Conservation (phyloP, 2,113 vertebrate species). For the Atlantisia rogersi region DNA sequence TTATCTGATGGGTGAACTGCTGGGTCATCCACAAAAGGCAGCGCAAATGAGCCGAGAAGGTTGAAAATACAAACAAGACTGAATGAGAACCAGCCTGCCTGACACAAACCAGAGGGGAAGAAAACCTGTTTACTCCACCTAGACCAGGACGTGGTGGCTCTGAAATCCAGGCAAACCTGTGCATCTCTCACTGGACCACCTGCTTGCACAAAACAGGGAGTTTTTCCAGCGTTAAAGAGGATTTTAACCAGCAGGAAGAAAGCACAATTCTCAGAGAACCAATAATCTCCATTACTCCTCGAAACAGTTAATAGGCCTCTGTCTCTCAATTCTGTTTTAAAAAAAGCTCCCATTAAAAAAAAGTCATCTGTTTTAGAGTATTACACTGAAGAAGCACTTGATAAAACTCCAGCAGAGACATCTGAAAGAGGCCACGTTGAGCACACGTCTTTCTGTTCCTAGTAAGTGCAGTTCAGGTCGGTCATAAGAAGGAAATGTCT, state of each 20-base stretch:
- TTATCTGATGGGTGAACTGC: neutral
- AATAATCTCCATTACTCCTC: neutral
- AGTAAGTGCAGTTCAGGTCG: neutral
- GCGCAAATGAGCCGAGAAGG: neutral
- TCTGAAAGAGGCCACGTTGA: neutral
- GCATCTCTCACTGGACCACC: neutral
- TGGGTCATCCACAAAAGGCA: neutral
- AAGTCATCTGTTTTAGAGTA: neutral
- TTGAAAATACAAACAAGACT: slow-evolving; percentile 9
- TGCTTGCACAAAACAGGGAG: neutral
- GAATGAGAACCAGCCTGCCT: neutral
- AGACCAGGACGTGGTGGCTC: neutral
- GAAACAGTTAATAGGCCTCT: neutral
- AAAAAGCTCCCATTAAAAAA: neutral
- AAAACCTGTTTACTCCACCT: neutral
- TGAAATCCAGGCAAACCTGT: neutral
- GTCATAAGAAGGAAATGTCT: neutral
- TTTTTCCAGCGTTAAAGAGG: neutral
- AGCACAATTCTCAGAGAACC: neutral
- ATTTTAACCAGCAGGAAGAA: neutral
- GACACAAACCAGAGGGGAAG: neutral
- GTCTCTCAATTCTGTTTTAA: neutral
- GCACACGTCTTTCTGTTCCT: neutral
- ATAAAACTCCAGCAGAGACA: neutral
- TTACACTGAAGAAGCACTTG: neutral